These are phyloP conservation scores for Anastrepha obliqua DNA, from an alignment of 1,140 invertebrate species.

Conservation along the genomic window DNA sequence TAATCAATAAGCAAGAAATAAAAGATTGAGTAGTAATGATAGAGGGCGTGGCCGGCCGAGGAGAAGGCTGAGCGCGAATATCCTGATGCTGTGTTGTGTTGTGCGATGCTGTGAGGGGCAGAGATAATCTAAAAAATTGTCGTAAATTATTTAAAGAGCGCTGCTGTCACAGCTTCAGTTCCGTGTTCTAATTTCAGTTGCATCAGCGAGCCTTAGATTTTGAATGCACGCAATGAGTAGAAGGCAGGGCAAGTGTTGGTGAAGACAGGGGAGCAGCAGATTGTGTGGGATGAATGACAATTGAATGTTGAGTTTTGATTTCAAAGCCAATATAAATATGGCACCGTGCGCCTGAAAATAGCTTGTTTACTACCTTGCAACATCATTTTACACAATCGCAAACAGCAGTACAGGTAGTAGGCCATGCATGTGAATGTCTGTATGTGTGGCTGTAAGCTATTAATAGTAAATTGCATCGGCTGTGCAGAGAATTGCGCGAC, in stretches of 20 bases:
- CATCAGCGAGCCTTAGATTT: too few relatives aligned
- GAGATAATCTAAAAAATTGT: neutral
- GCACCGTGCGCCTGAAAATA: neutral
- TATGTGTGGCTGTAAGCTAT: too few relatives aligned
- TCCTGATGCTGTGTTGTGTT: neutral
- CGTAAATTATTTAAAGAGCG: neutral
- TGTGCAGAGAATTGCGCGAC: neutral
- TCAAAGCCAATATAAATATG: conserved; percentile 6
- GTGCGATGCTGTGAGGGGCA: neutral
- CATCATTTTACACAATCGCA: neutral
- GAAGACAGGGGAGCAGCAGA: neutral
- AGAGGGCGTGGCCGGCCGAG: neutral
- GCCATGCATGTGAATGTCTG: neutral
- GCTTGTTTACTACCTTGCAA: neutral
- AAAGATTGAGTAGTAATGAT: neutral
- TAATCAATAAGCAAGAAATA: neutral
- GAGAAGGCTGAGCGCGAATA: neutral
- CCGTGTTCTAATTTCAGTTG: neutral
- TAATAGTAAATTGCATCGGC: neutral
- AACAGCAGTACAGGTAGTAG: neutral
- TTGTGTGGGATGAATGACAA: neutral
- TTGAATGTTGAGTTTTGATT: neutral
- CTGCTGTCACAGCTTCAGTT: neutral
- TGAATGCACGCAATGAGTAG: neutral
- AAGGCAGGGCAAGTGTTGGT: neutral